Conservation (phyloP, 2,888 invertebrate genomes). For the Trachelus stipa region DNA sequence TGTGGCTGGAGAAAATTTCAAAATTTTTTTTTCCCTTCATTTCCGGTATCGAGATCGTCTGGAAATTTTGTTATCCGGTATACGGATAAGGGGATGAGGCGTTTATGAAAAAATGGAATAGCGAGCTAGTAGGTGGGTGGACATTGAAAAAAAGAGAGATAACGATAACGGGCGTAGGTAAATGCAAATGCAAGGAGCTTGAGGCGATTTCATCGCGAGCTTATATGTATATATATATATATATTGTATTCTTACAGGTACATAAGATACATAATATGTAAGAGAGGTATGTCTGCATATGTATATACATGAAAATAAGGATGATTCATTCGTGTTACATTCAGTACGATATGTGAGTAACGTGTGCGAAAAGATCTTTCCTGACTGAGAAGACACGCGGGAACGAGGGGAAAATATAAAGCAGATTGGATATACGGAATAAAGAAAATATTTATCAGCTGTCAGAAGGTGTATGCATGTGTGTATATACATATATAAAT, state of each 20-base stretch:
- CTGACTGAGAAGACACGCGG: neutral
- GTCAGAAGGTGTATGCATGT: neutral
- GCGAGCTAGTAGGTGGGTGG: neutral
- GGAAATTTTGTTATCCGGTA: neutral
- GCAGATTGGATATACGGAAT: neutral
- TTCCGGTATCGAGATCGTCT: neutral
- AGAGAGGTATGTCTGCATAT: conserved; percentile 42
- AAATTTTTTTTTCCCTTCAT: neutral
- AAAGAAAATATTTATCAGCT: neutral
- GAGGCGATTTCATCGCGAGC: neutral
- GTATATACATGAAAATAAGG: conserved; percentile 31
- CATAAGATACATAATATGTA: neutral
- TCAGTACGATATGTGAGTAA: conserved; percentile 31
- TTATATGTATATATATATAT: neutral
- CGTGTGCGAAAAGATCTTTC: neutral
- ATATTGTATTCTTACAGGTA: neutral
- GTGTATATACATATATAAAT: neutral
- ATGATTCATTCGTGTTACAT: conserved; percentile 36
- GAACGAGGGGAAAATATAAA: neutral
- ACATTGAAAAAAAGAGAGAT: neutral
- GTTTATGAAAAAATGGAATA: neutral
- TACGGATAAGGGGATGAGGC: neutral
- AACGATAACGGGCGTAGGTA: neutral
- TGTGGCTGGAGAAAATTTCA: neutral
- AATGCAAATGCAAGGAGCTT: neutral